Conservation (phyloP, 2,113 vertebrate species). For the Epinephelus cyanopodus region DNA sequence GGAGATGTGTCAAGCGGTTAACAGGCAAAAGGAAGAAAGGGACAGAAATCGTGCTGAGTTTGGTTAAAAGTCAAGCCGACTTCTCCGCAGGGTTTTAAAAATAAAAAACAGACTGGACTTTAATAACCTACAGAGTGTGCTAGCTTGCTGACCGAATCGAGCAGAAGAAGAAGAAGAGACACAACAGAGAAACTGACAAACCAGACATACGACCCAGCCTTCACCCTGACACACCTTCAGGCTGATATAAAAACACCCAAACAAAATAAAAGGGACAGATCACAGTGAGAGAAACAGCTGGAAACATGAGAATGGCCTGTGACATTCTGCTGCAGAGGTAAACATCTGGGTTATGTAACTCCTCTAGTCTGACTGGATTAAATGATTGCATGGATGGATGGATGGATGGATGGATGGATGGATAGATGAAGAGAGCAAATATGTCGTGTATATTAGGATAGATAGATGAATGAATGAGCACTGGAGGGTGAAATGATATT, state of each 20-base stretch:
- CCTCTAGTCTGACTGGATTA: conserved; percentile 29
- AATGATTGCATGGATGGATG: not conserved
- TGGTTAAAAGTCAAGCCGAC: conserved; percentile 41
- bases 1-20: conserved; percentile 45
- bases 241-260: conserved; percentile 28
- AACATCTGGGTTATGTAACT: conserved; percentile 69
- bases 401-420: not conserved
- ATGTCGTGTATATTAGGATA: not conserved
- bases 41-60: conserved; percentile 27
- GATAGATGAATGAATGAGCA: conserved; percentile 2
- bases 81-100: conserved; percentile 24
- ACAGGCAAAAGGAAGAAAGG: conserved; percentile 25
- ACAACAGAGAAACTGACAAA: conserved; percentile 29
- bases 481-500: not conserved
- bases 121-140: conserved; percentile 8
- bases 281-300: conserved; percentile 50
- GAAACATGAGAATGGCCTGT: conserved; percentile 87
- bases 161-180: not conserved
- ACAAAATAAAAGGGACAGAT: conserved; percentile 33
- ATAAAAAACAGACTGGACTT: conserved; percentile 30
- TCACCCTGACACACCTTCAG: conserved; percentile 16
- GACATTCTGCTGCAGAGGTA: conserved; percentile 93
- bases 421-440: not conserved
- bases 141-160: not conserved
- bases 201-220: not conserved